phyloP scores from a whole-genome alignment of 1,140 invertebrate species.

The Riptortus pedestris region DNA sequence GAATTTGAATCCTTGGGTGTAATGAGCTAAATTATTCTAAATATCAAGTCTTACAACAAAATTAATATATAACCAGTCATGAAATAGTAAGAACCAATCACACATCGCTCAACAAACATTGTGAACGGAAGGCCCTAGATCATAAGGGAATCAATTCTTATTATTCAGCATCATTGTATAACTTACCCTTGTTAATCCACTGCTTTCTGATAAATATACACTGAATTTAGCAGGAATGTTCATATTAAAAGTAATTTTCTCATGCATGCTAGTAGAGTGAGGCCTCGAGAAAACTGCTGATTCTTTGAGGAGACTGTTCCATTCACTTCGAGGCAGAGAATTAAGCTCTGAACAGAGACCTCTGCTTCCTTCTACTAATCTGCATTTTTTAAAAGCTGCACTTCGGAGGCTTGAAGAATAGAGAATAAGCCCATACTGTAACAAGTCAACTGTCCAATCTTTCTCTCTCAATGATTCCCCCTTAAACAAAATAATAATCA shows the following conservation, averaged over 20 bases:
- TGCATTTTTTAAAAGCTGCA: constrained; percentile 4
- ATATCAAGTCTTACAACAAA: not conserved
- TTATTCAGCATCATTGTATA: not conserved
- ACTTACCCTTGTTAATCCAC: not conserved
- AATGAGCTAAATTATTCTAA: too few species aligned
- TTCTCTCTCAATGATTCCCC: not conserved
- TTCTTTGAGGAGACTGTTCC: not conserved
- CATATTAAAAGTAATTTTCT: constrained; percentile 4
- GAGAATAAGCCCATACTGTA: constrained; percentile 2
- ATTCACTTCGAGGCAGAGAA: not conserved
- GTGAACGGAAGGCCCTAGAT: too few species aligned
- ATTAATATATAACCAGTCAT: not conserved
- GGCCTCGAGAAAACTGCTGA: not conserved
- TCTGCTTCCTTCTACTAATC: not conserved
- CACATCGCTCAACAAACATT: too few species aligned
- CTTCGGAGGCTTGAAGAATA: not conserved
- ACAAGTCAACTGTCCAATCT: constrained; percentile 5
- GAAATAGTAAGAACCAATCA: not conserved
- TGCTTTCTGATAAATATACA: not conserved
- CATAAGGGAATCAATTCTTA: not conserved
- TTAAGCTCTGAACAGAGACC: not conserved
- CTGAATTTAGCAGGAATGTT: not conserved
- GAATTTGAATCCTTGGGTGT: too few species aligned
- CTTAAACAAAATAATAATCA: not conserved
- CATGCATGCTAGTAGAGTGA: not conserved